Evolutionary conservation across 2,888 invertebrate genomes (phyloP).

Genomic region (Mongoloraphidia duomilia): DNA sequence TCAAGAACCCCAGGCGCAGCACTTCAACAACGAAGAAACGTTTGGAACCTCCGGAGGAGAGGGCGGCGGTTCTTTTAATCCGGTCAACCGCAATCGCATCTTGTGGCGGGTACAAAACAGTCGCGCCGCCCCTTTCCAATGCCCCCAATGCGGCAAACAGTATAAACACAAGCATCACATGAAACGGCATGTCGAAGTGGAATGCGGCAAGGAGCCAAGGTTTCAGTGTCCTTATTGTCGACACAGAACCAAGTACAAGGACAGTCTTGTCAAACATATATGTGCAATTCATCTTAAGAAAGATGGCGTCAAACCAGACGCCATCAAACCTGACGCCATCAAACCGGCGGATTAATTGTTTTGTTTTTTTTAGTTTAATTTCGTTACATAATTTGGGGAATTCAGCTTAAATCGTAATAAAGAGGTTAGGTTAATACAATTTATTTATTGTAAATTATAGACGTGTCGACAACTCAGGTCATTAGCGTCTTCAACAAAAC

Average conservation of each 20-base stretch:
- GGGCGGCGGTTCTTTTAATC: slow-evolving; percentile 22
- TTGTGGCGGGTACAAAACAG: too few relatives aligned
- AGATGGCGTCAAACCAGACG: not conserved
- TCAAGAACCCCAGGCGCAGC: too few relatives aligned
- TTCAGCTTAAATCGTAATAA: too few relatives aligned
- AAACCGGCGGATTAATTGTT: too few relatives aligned
- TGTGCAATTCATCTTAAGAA: slow-evolving; percentile 19
- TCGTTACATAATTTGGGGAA: not conserved
- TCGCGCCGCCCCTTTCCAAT: slow-evolving; percentile 24
- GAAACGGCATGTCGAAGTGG: slow-evolving; percentile 28
- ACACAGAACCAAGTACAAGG: slow-evolving; percentile 27
- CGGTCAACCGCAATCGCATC: too few relatives aligned
- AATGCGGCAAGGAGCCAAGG: slow-evolving; percentile 36
- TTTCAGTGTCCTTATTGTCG: slow-evolving; percentile 33
- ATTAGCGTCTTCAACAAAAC: too few relatives aligned
- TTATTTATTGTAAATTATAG: too few relatives aligned
- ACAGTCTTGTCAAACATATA: slow-evolving; percentile 25
- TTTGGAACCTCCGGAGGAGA: slow-evolving; percentile 17
- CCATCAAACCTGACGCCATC: too few relatives aligned
- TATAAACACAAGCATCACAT: slow-evolving; percentile 23
- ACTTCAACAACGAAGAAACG: slow-evolving; percentile 5
- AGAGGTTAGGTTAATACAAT: too few relatives aligned
- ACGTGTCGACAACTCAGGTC: too few relatives aligned
- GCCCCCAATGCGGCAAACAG: slow-evolving; percentile 17
- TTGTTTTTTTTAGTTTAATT: not conserved